Base-by-base conservation (phyloP, 1,140 invertebrate genomes). In the Stegodyphus dumicola region DNA sequence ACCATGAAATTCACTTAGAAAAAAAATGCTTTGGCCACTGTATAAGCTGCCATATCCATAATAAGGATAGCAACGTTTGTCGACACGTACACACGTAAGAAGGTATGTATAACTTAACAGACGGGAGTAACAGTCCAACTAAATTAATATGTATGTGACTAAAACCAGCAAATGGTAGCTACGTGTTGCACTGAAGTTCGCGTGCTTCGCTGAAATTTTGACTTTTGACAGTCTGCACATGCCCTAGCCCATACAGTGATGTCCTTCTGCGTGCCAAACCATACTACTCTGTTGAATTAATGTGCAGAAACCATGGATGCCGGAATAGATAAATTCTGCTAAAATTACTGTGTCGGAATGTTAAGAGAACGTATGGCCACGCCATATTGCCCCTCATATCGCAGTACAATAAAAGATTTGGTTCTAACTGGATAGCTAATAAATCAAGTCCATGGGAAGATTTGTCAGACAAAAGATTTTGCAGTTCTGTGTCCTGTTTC, bases 61-160 rank as follows among this genome's bases (percentile, higher is more conserved):
- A 33, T 33, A 33, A 53, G 53, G 7, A 52, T 52, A 56, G 33
- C 17, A 52, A 64, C 17, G n/a, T 76, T 17, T 64, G 52, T 76
- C 74, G n/a, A 76, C 54, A 51, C 52, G 17, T 10, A 76, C 54
- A 51, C 52, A 54, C 18, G 54, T 76, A 54, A 60, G 56, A 9
- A 60, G 56, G 15, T 60, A 60, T 60, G 5, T 60, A 56, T 56
- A 56, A 13, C 5, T 18, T 76, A 33, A 33, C 33, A 17, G 13
- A 54, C 13, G 11, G 56, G 54, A 48, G 53, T 18, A 60, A 64
- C 17, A 5, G 18, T 54, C 10, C 9, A 9, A 17, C 13, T 15
- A n/a, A 76, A 76, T n/a, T 15, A 15, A 60, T 60, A 60, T 5
- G 56, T 0, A 60, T 15, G 56, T 60, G 56, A 15, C 15, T 60